phyloP scores from a whole-genome alignment of 2,113 vertebrate species.

The Toxotes jaculatrix region DNA sequence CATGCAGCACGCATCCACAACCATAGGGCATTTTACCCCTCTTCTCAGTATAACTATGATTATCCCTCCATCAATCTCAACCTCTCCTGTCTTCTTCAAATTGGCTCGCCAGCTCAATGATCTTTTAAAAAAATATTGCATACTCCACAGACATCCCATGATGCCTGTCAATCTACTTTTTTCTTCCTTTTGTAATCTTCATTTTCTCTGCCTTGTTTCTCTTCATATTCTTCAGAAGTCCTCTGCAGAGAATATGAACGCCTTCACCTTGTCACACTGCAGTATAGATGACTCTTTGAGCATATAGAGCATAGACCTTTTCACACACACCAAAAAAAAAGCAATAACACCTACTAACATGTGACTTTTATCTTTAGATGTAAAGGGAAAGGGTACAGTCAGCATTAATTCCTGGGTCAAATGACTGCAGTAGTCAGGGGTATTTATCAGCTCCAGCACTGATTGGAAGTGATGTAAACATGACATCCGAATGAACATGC shows the following conservation, averaged over 20 bases:
- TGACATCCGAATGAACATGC: too few species aligned
- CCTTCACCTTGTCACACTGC: slow-evolving; percentile 22
- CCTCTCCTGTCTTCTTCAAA: slow-evolving; percentile 38
- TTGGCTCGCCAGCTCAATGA: slow-evolving; percentile 33
- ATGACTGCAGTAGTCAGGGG: too few species aligned
- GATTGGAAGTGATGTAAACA: too few species aligned
- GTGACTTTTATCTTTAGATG: too few species aligned
- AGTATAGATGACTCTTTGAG: background rate
- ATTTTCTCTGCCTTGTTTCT: slow-evolving; percentile 13
- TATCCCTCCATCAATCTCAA: slow-evolving; percentile 35
- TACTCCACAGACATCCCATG: slow-evolving; percentile 15
- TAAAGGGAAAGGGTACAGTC: too few species aligned
- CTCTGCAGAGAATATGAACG: background rate
- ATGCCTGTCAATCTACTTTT: slow-evolving; percentile 14
- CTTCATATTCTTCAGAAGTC: background rate
- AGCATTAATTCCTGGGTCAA: too few species aligned
- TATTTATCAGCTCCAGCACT: too few species aligned
- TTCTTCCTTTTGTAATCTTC: slow-evolving; percentile 8
- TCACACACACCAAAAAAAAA: too few species aligned
- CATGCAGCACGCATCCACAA: slow-evolving; percentile 31
- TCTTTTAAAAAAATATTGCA: slow-evolving; percentile 1
- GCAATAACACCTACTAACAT: too few species aligned
- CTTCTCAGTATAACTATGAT: slow-evolving; percentile 36
- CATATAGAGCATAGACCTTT: background rate
- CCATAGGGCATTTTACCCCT: slow-evolving; percentile 10